Conservation (phyloP, 2,113 vertebrate genomes). For the Nothocercus nigrocapillus region DNA sequence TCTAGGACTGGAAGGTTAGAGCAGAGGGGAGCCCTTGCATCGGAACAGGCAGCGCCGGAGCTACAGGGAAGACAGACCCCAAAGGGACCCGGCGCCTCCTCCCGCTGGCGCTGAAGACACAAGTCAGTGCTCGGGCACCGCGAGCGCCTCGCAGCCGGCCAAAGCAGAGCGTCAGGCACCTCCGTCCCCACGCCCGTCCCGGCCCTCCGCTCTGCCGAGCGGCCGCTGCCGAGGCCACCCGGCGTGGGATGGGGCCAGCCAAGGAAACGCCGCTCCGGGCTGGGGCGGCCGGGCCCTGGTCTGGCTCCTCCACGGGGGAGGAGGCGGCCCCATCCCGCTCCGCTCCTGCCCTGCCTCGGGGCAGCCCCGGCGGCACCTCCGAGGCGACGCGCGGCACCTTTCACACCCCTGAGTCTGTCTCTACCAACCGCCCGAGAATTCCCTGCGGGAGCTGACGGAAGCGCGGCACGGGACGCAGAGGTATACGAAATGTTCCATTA, state of each 20-base stretch:
- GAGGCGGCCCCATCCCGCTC: neutral
- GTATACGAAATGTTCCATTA: neutral
- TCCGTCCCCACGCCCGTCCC: rapidly evolving
- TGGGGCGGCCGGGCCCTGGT: rapidly evolving
- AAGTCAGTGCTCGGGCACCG: rapidly evolving
- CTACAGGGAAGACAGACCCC: rapidly evolving
- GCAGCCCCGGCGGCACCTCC: neutral
- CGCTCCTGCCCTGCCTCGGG: too few species aligned
- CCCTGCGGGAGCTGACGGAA: rapidly evolving
- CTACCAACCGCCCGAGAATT: rapidly evolving
- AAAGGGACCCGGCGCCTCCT: neutral
- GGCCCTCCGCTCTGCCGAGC: neutral
- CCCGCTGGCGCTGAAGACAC: rapidly evolving
- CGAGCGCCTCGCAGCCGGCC: neutral
- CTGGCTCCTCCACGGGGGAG: rapidly evolving
- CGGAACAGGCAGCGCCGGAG: neutral
- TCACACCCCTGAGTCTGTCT: rapidly evolving
- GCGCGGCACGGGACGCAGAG: neutral
- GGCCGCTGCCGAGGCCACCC: neutral
- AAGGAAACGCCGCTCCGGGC: rapidly evolving
- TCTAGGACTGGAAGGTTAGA: neutral
- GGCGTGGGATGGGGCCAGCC: rapidly evolving
- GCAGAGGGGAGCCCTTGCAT: neutral
- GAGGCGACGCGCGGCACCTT: rapidly evolving
- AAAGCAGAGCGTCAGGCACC: rapidly evolving